Evolutionary conservation across 2,888 invertebrate species (phyloP).

Genomic region (Tinea trinotella): DNA sequence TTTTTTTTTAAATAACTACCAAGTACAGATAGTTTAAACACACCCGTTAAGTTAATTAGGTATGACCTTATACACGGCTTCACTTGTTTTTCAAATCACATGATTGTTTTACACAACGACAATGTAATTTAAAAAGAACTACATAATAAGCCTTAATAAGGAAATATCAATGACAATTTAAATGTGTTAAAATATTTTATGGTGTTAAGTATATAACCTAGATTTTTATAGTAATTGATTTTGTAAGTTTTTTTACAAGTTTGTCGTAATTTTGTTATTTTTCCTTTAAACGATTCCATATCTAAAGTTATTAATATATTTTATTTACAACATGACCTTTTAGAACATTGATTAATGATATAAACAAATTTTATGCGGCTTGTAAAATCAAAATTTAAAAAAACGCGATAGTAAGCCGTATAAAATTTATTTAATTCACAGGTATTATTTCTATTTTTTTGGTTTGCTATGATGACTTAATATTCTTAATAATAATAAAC

Average conservation of each 20-base stretch:
- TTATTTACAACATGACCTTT: no score
- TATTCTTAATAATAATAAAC: no score
- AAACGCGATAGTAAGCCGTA: no score
- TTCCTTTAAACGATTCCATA: no score
- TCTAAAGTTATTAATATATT: no score
- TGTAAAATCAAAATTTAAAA: no score
- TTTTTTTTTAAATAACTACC: background rate
- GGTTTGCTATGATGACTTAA: no score
- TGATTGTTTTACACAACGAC: conserved; percentile 7
- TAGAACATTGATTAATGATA: no score
- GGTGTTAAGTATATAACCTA: background rate
- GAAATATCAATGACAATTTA: background rate
- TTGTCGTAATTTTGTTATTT: background rate
- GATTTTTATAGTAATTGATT: background rate
- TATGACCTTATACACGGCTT: conserved; percentile 4
- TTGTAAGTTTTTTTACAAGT: no score
- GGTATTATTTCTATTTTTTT: no score
- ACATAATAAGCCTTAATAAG: conserved; percentile 7
- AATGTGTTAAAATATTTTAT: background rate
- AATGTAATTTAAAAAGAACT: background rate
- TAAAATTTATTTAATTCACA: no score
- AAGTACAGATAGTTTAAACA: background rate
- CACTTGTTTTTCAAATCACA: conserved; percentile 3
- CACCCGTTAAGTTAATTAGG: conserved; percentile 8
- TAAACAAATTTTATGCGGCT: no score